Conservation (phyloP, 2,797 vertebrate genomes). For the Acomys russatus region DNA sequence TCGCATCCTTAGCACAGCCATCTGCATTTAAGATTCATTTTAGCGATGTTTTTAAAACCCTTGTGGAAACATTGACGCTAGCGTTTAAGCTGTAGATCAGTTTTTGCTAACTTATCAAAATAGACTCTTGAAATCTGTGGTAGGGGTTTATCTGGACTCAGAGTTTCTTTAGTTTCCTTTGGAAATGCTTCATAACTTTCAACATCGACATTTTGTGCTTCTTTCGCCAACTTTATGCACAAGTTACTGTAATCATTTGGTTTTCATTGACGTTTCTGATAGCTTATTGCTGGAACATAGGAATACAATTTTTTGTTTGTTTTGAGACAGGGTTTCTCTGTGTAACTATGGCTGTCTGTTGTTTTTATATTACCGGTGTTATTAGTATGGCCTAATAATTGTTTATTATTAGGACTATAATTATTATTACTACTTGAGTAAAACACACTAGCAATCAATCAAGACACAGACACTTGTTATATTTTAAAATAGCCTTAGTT, state of each 20-base stretch:
- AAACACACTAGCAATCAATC: no score
- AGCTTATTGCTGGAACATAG: background rate
- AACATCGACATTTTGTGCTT: background rate
- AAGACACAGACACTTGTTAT: no score
- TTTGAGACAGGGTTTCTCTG: no score
- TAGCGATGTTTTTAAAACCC: no score
- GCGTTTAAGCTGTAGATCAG: background rate
- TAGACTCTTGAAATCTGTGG: background rate
- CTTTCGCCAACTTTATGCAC: background rate
- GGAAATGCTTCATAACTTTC: background rate
- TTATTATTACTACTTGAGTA: no score
- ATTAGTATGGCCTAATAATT: no score
- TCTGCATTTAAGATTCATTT: background rate
- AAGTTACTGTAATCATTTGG: background rate
- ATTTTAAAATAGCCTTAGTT: no score
- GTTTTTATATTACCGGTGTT: no score
- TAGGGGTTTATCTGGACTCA: background rate
- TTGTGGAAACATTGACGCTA: background rate
- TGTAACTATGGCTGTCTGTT: no score
- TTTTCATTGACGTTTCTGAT: slow-evolving; percentile 3
- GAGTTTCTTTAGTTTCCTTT: background rate
- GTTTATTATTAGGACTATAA: no score
- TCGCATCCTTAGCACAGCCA: background rate
- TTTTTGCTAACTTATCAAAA: background rate
- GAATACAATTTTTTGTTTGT: background rate